Base-by-base conservation (phyloP, 1,140 invertebrate species). In the Goniozus legneri region DNA sequence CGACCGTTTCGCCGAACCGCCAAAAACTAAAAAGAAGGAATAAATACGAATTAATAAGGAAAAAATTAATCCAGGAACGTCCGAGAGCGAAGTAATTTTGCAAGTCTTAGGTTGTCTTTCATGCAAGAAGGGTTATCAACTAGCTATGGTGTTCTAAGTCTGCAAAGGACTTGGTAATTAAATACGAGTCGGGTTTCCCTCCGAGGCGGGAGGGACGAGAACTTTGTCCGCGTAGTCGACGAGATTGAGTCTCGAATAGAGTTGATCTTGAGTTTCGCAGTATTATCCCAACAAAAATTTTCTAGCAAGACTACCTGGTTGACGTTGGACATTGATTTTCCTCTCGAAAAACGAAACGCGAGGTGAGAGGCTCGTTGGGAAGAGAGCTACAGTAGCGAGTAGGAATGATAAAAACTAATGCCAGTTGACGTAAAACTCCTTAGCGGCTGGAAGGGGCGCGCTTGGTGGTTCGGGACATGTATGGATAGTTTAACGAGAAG, bases 161-260 rank as follows among this genome's bases (percentile, higher is more conserved):
- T 51, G 44, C 56, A 60, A 64, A 66, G 52, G 47, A 58, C 54
- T 47, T 45, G 44, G 57, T 67, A 62, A 69, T 69, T 66, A 64
- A 67, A 68, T 67, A 64, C 56, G 55, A 68, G 51, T 50, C 58
- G 46, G n/a, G n/a, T 48, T 48, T 60, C 58, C 48, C 54, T 50
- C 43, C 44, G 46, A 58, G 39, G 51, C 50, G 47, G 24, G 4
- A 27, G 24, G 24, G 24, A 27, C 24, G 4, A 27, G 10, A 27
- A 27, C 24, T 6, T 27, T 10, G 4, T 27, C 24, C 24, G 58
- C 39, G 49, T 47, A 49, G 54, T 49, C 52, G 47, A 61, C 48
- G 52, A 51, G 42, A 49, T 54, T 47, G 45, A 49, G 47, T 55
- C 60, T 16, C 48, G 55, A 55, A 27, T 27, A 6, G 24, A 27